Conservation (phyloP, 1,140 invertebrate genomes). For the Heliconius himera region DNA sequence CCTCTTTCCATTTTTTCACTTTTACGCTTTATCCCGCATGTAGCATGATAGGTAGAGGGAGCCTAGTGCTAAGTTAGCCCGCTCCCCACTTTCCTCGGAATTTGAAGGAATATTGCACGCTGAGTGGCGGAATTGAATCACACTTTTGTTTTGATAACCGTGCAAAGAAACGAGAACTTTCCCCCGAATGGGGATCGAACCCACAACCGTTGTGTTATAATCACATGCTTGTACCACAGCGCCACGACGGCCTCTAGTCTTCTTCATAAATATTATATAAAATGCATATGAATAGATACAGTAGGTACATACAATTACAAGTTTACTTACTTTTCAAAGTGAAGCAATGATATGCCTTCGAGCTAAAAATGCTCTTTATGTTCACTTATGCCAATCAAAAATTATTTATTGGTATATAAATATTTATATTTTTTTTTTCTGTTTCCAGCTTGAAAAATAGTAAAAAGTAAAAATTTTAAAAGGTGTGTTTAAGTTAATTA, state of each 20-base stretch:
- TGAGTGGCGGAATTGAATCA: too few relatives aligned
- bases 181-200: too few relatives aligned
- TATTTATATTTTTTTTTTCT: background rate
- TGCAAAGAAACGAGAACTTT: too few relatives aligned
- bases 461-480: background rate
- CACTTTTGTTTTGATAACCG: too few relatives aligned
- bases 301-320: background rate
- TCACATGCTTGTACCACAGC: background rate
- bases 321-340: background rate
- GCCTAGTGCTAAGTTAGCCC: too few relatives aligned
- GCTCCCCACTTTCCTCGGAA: too few relatives aligned
- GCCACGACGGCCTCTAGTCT: background rate
- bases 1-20: too few relatives aligned
- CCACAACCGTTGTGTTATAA: background rate
- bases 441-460: background rate
- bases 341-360: background rate
- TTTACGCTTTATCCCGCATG: too few relatives aligned
- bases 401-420: background rate
- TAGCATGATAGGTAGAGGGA: too few relatives aligned
- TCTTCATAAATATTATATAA: background rate
- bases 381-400: background rate
- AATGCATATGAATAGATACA: background rate
- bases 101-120: too few relatives aligned
- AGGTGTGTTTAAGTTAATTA: too few relatives aligned
- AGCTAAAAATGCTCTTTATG: background rate